These are phyloP conservation scores for Ctenosaura bakeri DNA, from an alignment of 2,797 vertebrate genomes.

Conservation along the genomic window DNA sequence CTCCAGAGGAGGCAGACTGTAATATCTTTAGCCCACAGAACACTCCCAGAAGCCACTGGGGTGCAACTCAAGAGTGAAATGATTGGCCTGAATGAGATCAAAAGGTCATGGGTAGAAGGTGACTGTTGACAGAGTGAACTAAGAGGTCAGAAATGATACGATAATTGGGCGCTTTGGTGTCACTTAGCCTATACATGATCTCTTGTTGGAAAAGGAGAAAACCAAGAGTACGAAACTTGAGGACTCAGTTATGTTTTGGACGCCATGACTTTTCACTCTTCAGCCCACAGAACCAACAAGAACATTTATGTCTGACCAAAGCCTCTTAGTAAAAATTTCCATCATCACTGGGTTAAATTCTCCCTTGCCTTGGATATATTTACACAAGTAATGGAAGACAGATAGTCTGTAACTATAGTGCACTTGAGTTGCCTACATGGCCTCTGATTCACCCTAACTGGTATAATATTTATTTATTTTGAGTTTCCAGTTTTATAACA, in stretches of 20 bases:
- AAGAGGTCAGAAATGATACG: constrained; percentile 4
- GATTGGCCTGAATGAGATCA: neutral
- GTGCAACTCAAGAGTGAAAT: neutral
- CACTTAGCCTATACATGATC: neutral
- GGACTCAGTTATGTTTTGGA: neutral
- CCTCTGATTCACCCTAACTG: neutral
- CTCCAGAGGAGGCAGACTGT: neutral
- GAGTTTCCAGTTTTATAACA: neutral
- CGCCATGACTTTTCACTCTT: constrained; percentile 7
- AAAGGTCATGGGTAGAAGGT: constrained; percentile 27
- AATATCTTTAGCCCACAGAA: neutral
- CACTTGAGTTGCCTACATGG: neutral
- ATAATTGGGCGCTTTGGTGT: neutral
- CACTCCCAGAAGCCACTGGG: neutral
- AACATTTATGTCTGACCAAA: constrained; percentile 8
- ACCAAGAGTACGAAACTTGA: constrained; percentile 19
- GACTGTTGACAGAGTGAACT: constrained; percentile 40
- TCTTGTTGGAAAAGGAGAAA: constrained; percentile 8
- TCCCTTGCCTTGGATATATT: rapidly evolving
- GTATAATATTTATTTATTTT: neutral
- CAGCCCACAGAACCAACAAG: neutral
- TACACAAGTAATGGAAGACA: neutral
- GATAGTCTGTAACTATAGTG: neutral
- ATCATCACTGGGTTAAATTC: rapidly evolving
- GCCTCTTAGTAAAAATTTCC: constrained; percentile 6